Evolutionary conservation across 2,888 invertebrate genomes (phyloP), one percentile per base, ranked within the genome.

Genomic region (Ichneumon xanthorius): DNA sequence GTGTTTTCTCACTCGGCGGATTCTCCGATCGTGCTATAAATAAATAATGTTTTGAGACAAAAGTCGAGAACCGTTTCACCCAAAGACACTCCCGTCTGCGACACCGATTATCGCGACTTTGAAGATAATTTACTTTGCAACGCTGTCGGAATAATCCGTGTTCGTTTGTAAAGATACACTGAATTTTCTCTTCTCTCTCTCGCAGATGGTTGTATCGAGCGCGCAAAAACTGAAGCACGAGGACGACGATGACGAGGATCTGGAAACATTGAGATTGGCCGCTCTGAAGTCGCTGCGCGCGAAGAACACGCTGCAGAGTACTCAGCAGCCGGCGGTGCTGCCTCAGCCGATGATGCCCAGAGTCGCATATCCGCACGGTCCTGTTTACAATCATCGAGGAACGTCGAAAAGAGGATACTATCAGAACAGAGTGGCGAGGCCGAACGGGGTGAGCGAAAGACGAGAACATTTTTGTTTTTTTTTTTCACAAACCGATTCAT

Each of bases 241-340:
- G 4, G 94, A 95, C 3, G 95, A 95, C 16, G 95, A 95, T 48
- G 95, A 95, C 79, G 95, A 95, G 75, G 95, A 95, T 89, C 90
- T 95, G 86, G 95, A 95, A 89, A 93, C 94, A 40, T 90, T 95
- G 80, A 92, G 95, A 71, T 90, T 95, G 80, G 95, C 95, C 70
- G 95, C 95, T 16, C 92, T 95, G 61, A 94, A 95, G 75, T 94
- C 95, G 0, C 89, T 95, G 72, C 88, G 91, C 48, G 87, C 90
- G 4, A 93, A 92, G 72, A 90, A 89, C 11, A 73, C 77, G 4
- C 45, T 78, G 4, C 85, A 77, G 48, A 80, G 37, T 11, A 48
- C 61, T 63, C 80, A 67, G 9, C 82, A 77, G 6, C 58, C 67
- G 0, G 48, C 33, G 9, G 26, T 82, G 40, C 30, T 73, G 63